These are phyloP conservation scores for Eonycteris spelaea DNA, from an alignment of 2,113 vertebrate genomes.

Conservation along the genomic window DNA sequence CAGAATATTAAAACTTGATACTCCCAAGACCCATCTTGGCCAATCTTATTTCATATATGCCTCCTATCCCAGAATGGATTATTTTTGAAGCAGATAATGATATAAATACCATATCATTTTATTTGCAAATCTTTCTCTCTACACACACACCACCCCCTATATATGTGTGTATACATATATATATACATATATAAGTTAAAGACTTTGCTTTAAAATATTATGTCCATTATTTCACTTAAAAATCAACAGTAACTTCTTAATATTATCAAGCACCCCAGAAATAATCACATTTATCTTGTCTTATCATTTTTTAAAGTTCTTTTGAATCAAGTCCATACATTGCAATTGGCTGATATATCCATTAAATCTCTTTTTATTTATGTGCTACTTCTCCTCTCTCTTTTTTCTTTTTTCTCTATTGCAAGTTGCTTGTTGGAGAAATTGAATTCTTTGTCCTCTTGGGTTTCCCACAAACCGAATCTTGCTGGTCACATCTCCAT, in stretches of 20 bases:
- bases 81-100: conserved; percentile 21
- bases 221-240: neutral
- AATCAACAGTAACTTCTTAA: neutral
- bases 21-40: neutral
- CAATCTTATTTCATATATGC: neutral
- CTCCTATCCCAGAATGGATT: neutral
- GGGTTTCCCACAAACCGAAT: neutral
- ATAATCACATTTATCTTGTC: neutral
- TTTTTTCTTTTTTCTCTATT: neutral
- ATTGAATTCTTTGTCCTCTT: neutral
- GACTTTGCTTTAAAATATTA: neutral
- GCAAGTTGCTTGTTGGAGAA: neutral
- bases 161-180: neutral
- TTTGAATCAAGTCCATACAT: neutral
- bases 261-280: neutral
- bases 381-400: neutral
- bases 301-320: neutral
- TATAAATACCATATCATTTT: neutral
- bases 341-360: neutral
- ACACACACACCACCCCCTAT: no score
- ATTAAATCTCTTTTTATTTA: neutral
- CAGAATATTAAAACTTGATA: neutral
- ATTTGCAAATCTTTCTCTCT: neutral
- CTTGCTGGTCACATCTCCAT: neutral
- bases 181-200: neutral